Conservation (phyloP, 2,888 invertebrate species). For the Chaitophorus viminalis region DNA sequence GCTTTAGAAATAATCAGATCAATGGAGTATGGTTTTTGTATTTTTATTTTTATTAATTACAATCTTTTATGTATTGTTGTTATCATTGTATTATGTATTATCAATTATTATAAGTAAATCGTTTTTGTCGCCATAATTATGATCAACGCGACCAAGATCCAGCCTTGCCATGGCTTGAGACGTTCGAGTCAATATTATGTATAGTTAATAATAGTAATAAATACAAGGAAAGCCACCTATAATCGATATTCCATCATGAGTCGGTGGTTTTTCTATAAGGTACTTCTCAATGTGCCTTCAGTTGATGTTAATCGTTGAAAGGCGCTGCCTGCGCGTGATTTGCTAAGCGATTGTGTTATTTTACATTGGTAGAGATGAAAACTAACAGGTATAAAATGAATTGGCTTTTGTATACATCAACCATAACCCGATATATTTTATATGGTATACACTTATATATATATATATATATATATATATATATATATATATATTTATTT, state of each 20-base stretch:
- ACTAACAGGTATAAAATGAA: not conserved
- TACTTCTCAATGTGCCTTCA: not conserved
- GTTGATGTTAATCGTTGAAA: not conserved
- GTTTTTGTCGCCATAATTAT: not conserved
- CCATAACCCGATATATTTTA: no score
- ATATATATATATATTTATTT: no score
- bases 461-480: no score
- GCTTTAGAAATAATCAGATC: not conserved
- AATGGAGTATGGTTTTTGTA: not conserved
- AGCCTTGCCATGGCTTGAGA: not conserved
- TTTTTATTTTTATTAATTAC: not conserved
- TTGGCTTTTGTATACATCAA: no score
- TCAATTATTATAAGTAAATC: not conserved
- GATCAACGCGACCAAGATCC: not conserved
- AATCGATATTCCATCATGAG: no score
- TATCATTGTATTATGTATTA: not conserved
- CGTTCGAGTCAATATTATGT: not conserved
- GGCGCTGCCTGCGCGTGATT: not conserved
- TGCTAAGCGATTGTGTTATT: not conserved
- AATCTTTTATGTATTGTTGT: not conserved
- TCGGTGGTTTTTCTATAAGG: not conserved
- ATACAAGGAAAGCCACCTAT: slow-evolving; percentile 5
- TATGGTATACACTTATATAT: no score
- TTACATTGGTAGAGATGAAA: not conserved
- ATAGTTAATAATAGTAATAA: not conserved